A percentile compares a stretch with the other conserved stretches of the same genome.
These are phyloP conservation scores for Syngnathus scovelli DNA, from an alignment of 2,113 vertebrate genomes.

Conservation along the genomic window DNA sequence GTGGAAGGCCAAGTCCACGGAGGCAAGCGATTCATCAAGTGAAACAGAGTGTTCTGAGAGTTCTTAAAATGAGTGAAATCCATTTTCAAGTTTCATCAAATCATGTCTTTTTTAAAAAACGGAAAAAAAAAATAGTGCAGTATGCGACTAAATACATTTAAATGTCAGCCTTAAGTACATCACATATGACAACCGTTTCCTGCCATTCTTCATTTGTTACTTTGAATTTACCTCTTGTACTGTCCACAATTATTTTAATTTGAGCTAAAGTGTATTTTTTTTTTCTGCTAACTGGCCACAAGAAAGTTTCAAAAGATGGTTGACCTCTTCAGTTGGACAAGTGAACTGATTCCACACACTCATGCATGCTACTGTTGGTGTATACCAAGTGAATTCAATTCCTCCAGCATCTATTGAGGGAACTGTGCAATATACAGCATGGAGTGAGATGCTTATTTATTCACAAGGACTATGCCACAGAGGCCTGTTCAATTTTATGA, in stretches of 20 bases:
- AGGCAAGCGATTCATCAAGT: neutral
- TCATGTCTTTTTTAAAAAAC: neutral
- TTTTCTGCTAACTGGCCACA: neutral
- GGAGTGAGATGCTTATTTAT: neutral
- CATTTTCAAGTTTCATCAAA: neutral
- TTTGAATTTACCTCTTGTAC: neutral
- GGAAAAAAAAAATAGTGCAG: no score
- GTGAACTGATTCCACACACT: neutral
- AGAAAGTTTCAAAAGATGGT: no score
- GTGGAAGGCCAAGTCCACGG: neutral
- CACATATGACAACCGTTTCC: neutral
- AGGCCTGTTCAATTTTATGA: slow-evolving; percentile 25
- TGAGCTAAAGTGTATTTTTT: neutral
- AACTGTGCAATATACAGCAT: neutral
- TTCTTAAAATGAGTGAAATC: neutral
- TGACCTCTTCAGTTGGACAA: neutral
- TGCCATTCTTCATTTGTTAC: neutral
- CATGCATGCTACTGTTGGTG: neutral
- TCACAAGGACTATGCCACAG: slow-evolving; percentile 7
- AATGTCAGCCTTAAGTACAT: neutral
- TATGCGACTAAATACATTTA: neutral
- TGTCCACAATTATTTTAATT: neutral
- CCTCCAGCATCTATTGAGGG: neutral
- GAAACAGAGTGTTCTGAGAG: neutral
- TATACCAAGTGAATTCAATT: neutral